phyloP scores from a whole-genome alignment of 2,113 vertebrate species.

The Gambusia affinis region DNA sequence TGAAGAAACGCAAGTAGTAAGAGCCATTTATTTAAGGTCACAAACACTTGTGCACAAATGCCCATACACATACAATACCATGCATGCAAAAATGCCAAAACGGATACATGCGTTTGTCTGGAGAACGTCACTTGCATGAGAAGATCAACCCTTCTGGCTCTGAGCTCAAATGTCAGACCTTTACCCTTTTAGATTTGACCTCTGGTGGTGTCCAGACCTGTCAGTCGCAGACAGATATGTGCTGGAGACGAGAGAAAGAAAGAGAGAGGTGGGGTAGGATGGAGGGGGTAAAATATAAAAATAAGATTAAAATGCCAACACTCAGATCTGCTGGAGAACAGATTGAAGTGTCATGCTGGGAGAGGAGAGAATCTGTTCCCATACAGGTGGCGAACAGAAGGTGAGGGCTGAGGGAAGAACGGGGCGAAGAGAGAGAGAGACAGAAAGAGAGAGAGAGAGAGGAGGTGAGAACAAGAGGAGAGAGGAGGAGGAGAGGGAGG shows the following conservation, averaged over 20 bases:
- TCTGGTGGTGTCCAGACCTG: constrained; percentile 52
- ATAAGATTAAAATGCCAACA: constrained; percentile 46
- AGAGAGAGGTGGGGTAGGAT: not conserved
- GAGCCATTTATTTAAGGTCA: constrained; percentile 54
- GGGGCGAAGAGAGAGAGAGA: constrained; percentile 35
- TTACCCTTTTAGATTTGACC: constrained; percentile 76
- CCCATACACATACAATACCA: not conserved
- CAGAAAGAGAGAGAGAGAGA: constrained; percentile 8
- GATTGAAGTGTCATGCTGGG: constrained; percentile 74
- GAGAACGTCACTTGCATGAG: constrained; percentile 32
- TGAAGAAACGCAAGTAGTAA: constrained; percentile 10
- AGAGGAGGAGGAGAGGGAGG: constrained; percentile 36
- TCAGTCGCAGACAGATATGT: constrained; percentile 37
- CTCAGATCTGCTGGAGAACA: constrained; percentile 55
- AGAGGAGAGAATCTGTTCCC: constrained; percentile 71
- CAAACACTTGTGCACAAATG: constrained; percentile 12
- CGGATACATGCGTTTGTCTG: constrained; percentile 4
- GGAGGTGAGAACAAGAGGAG: constrained; percentile 48
- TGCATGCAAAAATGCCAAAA: not conserved
- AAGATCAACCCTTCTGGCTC: constrained; percentile 56
- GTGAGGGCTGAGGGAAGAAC: constrained; percentile 71
- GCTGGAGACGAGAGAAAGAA: constrained; percentile 10
- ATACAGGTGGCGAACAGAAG: constrained; percentile 79
- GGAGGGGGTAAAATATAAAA: constrained; percentile 28
- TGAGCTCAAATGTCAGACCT: constrained; percentile 78